Evolutionary conservation across 2,888 invertebrate genomes (phyloP), one percentile per base, ranked within the genome.

Genomic region (Limenitis camilla): DNA sequence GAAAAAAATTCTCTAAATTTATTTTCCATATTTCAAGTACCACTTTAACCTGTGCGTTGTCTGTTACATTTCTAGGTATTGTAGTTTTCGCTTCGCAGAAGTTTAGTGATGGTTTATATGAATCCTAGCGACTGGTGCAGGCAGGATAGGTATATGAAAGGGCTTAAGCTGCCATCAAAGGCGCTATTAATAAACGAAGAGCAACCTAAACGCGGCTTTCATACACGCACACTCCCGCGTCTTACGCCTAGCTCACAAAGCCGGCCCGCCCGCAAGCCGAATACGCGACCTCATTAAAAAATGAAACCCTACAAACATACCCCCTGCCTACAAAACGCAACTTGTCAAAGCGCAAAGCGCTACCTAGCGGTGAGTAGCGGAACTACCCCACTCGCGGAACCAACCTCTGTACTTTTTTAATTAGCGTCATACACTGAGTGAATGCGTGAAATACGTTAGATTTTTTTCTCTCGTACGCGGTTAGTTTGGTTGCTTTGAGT

Each of bases 211-310:
- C 70, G 74, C 72, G 71, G 74, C 77, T 81, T 84, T 84, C 74
- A 82, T 66, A 58, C 63, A 75, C 77, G 71, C 77, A 76, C 68
- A 74, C 71, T 75, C 78, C 74, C 76, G 69, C 72, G 61, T 64
- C 67, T 66, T 64, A 64, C 66, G 67, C 68, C 63, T 66, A 63
- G 66, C 58, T 61, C 71, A 78, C 75, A 81, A 81, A 81, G 76
- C 71, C 59, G 63, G 61, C 60, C 60, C 72, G 71, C 74, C 69
- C 69, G 71, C 72, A 71, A 74, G 68, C 67, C 77, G 76, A 80
- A 81, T 75, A 77, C 79, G 66, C 82, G 82, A 74, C 81, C 86
- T 87, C 86, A 85, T 87, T 86, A 87, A 86, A 85, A 86, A 86
- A 81, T 81, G 76, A 79, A 78, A 73, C 74, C 69, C 64, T 65